Conservation (phyloP, 1,140 invertebrate genomes). For the Panagrolaimus sp. region DNA sequence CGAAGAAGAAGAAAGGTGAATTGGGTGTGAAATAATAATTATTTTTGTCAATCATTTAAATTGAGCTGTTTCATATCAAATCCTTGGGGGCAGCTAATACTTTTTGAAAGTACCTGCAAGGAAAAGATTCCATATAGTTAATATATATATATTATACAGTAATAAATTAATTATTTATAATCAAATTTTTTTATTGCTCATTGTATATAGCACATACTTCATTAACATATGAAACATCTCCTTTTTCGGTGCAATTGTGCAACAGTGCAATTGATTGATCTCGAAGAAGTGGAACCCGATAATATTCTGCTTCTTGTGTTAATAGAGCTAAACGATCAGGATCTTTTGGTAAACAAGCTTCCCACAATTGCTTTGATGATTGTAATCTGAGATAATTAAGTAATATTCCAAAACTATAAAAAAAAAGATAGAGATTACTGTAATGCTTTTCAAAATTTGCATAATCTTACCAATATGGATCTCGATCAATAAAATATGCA, state of each 20-base stretch:
- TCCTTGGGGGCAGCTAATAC: constrained; percentile 25
- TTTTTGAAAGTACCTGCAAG: constrained; percentile 29
- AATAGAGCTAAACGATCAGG: constrained; percentile 44
- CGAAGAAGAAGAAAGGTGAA: constrained; percentile 12
- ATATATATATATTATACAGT: not conserved
- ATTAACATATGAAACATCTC: constrained; percentile 34
- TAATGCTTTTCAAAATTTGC: constrained; percentile 15
- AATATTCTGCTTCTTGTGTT: constrained; percentile 48
- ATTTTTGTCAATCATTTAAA: constrained; percentile 21
- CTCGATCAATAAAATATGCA: constrained; percentile 41
- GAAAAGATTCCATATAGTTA: not conserved
- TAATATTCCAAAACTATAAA: constrained; percentile 74
- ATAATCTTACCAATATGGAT: constrained; percentile 60
- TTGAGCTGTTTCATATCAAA: constrained; percentile 25
- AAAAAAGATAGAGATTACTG: not conserved
- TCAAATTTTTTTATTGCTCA: not conserved
- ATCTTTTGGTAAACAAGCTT: constrained; percentile 46
- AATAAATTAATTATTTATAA: not conserved
- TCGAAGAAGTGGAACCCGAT: constrained; percentile 35
- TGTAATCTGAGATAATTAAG: constrained; percentile 74
- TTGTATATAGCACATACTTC: constrained; percentile 26
- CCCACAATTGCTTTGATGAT: constrained; percentile 42
- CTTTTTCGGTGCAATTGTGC: constrained; percentile 40
- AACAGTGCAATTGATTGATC: constrained; percentile 51
- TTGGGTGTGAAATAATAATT: not conserved